Base-by-base conservation (phyloP, 37 sponge, comb jelly and placozoan genomes). In the Ephydatia muelleri region DNA sequence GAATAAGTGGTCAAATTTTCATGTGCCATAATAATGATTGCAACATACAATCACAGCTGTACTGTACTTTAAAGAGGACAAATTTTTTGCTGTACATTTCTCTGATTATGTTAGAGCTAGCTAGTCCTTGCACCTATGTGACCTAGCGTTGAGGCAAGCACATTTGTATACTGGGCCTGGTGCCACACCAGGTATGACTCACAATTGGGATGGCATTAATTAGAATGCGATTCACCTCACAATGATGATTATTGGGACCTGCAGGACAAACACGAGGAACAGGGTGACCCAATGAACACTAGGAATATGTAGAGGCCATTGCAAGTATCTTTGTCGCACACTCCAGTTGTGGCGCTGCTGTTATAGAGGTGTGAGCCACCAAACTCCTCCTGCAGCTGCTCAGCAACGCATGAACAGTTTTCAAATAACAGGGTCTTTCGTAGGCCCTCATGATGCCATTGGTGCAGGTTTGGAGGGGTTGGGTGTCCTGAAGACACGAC, bases 401-500 rank as follows among this genome's bases (percentile, higher is more conserved):
- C 82, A 0, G 76, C 82, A 2, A 87, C 69, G 68, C 87, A 87
- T 27, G 82, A 33, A 70, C 87, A 87, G 39, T 81, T 87, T 36
- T 76, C 87, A 74, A 72, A 72, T 72, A n/a, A 36, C 73, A 36
- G 9, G 9, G 73, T 72, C 31, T 72, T 23, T n/a, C n/a, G 83
- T 94, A 94, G 9, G 91, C 92, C 72, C 43, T 36, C 35, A 31
- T 77, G 65, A 80, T 84, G n/a, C 40, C 70, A 19, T 72, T 22
- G 30, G 32, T n/a, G 35, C 82, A 73, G 77, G 38, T 22, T 0
- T 32, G 12, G n/a, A 31, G 57, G 25, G 26, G 67, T 27, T 37
- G 64, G 6, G 30, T 36, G 19, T 76, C 71, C 23, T 72, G 80
- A 22, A 78, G 39, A 76, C 92, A 92, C n/a, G 72, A 26, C 64